Base-by-base conservation (phyloP, 2,113 vertebrate genomes). In the Porphyrio hochstetteri region DNA sequence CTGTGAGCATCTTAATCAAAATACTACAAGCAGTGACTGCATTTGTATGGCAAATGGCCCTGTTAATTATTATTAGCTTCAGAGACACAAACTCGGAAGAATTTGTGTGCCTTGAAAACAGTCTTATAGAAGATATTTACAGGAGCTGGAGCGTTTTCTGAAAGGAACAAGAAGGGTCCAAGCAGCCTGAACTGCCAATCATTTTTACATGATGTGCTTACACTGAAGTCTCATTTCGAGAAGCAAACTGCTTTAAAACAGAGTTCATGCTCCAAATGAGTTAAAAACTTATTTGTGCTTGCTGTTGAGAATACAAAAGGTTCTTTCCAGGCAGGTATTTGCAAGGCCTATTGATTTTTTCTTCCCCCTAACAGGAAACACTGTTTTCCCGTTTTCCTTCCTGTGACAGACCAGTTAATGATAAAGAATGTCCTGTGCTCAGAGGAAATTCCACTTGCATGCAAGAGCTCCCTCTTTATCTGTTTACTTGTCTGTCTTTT, bases 341-440 rank as follows among this genome's bases (percentile, higher is more conserved):
- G 94, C 95, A 82, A 94, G 56, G 82, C 44, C 92, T 82, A 94
- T 74, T 96, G 81, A 83, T 89, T 91, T 67, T 92, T 94, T 79
- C 91, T 95, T 77, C 90, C 74, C 63, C 40, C 87, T 92, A 95
- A 94, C 97, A 98, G 97, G 98, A 97, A 98, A 90, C 75, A 57
- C 95, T 83, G 64, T 94, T 97, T 98, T 97, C 96, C 97, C 96
- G 95, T 97, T 97, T 97, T 97, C 96, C 95, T 98, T 98, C 96
- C 97, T 97, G 94, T 96, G 97, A 95, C 94, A 95, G 96, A 93
- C 78, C 92, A 96, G 94, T 96, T 95, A 97, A 96, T 93, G 96
- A 98, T 96, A 97, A 95, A 97, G 95, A 97, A 96, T 96, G 97
- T 97, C 96, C 97, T 98, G 97, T 95, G 92, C 91, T 97, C 57